These are phyloP conservation scores for Dicerorhinus sumatrensis DNA, from an alignment of 2,113 vertebrate species.

Conservation along the genomic window DNA sequence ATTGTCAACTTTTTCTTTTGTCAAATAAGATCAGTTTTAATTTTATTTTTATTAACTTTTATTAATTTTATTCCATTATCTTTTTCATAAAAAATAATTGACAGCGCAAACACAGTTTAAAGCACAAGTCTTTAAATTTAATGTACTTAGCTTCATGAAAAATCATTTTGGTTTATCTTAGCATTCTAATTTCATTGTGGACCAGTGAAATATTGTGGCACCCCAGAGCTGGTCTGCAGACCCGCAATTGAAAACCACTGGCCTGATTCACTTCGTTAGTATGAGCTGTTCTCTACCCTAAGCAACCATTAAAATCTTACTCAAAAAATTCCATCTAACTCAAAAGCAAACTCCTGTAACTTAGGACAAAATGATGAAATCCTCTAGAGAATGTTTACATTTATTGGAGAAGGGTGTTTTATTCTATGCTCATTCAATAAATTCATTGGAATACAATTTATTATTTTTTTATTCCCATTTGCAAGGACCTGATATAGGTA, in stretches of 20 bases:
- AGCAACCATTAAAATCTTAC: not conserved
- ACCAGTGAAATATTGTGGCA: not conserved
- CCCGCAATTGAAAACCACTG: not conserved
- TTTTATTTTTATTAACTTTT: not conserved
- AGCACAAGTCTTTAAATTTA: not conserved
- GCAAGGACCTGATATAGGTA: not conserved
- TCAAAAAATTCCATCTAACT: constrained; percentile 24
- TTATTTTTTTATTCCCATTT: not conserved
- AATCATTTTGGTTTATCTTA: not conserved
- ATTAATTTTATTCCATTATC: not conserved
- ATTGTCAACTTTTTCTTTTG: not conserved
- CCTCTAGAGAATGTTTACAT: constrained; percentile 13
- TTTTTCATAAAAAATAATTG: not conserved
- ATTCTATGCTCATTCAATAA: not conserved
- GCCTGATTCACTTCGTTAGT: not conserved
- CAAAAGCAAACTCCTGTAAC: not conserved
- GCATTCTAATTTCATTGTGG: not conserved
- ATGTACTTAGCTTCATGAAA: constrained; percentile 23
- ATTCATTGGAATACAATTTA: not conserved
- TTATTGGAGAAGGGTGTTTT: not conserved
- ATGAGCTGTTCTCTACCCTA: not conserved
- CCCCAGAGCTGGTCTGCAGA: not conserved
- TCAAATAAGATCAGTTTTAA: not conserved
- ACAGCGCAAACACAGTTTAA: not conserved
- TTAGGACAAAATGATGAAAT: not conserved